These are phyloP conservation scores for Ptychadena robeensis DNA, from an alignment of 2,797 vertebrate genomes.

Conservation along the genomic window DNA sequence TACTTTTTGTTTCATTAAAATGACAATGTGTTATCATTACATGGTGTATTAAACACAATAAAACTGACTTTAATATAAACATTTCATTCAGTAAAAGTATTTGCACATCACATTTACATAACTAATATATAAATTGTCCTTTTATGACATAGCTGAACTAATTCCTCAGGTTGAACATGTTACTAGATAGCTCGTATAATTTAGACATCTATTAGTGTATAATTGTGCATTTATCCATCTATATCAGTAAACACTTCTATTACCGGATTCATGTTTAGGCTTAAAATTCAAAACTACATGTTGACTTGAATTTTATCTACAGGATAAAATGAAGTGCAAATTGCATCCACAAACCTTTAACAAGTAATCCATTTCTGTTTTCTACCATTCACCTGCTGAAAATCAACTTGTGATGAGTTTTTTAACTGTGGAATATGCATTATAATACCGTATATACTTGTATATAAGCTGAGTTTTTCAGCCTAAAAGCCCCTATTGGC, in stretches of 20 bases:
- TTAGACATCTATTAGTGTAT: neutral
- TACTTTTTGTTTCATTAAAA: slow-evolving; percentile 3
- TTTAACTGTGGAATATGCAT: neutral
- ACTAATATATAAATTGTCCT: neutral
- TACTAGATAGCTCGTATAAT: neutral
- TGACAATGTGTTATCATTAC: slow-evolving; percentile 7
- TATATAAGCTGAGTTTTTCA: no score
- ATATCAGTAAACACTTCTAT: no score
- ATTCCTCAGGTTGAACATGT: neutral
- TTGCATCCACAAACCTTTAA: neutral
- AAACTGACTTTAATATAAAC: slow-evolving; percentile 4
- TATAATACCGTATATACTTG: no score
- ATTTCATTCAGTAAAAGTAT: neutral
- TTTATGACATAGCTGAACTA: slow-evolving; percentile 7
- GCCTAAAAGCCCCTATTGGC: no score
- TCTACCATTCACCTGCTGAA: neutral
- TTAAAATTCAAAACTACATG: no score
- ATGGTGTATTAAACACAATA: neutral
- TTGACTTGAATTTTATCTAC: neutral
- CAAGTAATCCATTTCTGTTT: neutral
- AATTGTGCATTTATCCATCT: neutral
- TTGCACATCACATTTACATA: neutral
- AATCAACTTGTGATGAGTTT: neutral
- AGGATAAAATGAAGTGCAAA: neutral
- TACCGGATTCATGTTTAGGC: no score